These are phyloP conservation scores for Melinopterus prodromus DNA, from an alignment of 2,888 invertebrate species.

Conservation along the genomic window DNA sequence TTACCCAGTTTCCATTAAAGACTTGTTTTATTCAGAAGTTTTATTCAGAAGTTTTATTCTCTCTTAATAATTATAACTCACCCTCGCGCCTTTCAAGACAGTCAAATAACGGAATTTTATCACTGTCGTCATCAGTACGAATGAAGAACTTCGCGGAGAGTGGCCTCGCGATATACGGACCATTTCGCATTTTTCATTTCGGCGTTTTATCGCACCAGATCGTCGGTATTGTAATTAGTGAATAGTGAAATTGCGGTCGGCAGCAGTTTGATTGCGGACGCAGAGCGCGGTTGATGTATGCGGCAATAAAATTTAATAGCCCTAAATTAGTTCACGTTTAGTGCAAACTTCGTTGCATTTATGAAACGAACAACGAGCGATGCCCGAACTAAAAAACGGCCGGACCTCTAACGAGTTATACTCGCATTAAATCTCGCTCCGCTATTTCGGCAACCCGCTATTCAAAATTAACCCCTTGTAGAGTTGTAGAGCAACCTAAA, in stretches of 20 bases:
- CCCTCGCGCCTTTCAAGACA: too few relatives aligned
- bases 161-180: background rate
- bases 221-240: background rate
- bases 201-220: background rate
- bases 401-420: background rate
- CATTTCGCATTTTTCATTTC: background rate
- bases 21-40: too few relatives aligned
- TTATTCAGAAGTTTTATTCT: too few relatives aligned
- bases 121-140: background rate
- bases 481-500: background rate
- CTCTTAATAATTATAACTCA: too few relatives aligned
- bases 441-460: too few relatives aligned
- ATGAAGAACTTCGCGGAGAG: background rate
- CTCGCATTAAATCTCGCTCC: too few relatives aligned
- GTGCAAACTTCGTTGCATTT: conserved; percentile 1
- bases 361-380: background rate
- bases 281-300: background rate
- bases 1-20: too few relatives aligned
- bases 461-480: too few relatives aligned
- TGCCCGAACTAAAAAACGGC: background rate
- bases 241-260: background rate
- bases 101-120: too few relatives aligned
- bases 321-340: conserved; percentile 20
- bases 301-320: conserved; percentile 20
- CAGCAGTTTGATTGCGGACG: conserved; percentile 15